Base-by-base conservation (phyloP, 2,888 invertebrate genomes). In the Epiperipatus broadwayi region DNA sequence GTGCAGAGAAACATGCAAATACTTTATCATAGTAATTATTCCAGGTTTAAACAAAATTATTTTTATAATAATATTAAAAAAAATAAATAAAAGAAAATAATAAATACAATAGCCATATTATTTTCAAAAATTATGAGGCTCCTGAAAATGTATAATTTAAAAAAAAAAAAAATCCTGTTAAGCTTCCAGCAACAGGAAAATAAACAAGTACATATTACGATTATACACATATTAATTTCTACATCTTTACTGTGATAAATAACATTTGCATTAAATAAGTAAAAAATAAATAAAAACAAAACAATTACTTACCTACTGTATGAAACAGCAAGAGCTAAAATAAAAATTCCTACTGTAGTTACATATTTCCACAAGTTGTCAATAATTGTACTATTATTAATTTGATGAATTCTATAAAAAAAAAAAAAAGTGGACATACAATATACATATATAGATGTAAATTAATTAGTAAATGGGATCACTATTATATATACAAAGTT, bases 231-330 rank as follows among this genome's bases (percentile, higher is more conserved):
- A n/a, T n/a, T n/a, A n/a, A n/a, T n/a, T n/a, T n/a, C n/a, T n/a
- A n/a, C n/a, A n/a, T n/a, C n/a, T n/a, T n/a, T n/a, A n/a, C n/a
- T 76, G 58, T 87, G 87, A 57, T 89, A 87, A 53, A 76, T 72
- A 44, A 87, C 66, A 58, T 87, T 85, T 42, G 85, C 73, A 53
- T 85, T 71, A 55, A 66, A 73, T 52, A 69, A 61, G 40, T 31
- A 40, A 34, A 52, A 25, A 40, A 27, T 36, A 12, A 14, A 5
- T 18, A 19, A 21, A 18, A 14, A 43, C 30, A 37, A 15, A 14
- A 8, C 28, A 21, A 36, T 1, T 8, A 44, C 50, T 43, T 47
- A 59, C 60, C 60, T 52, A 49, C 60, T 58, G 47, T 55, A 58
- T 21, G 50, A 51, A 21, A 57, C 56, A 21, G 52, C 29, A 35